These are phyloP conservation scores for Eubasilissa regina DNA, from an alignment of 1,140 invertebrate genomes.

Conservation along the genomic window DNA sequence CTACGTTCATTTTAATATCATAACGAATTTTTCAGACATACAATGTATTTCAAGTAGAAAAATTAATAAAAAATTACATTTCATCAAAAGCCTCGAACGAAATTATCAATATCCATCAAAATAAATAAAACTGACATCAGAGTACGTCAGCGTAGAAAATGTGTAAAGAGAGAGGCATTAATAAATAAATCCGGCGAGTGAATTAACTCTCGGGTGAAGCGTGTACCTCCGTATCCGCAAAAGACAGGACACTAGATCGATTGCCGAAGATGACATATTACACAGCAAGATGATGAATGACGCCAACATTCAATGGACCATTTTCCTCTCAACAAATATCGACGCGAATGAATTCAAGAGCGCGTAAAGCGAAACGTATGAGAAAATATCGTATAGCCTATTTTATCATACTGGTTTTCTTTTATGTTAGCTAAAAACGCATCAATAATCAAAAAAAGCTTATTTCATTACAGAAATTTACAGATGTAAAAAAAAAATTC, in stretches of 20 bases:
- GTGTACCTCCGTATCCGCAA: not conserved
- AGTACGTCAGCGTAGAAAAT: not conserved
- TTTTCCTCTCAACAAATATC: constrained; percentile 41
- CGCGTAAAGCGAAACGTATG: not conserved
- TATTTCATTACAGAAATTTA: too few relatives aligned
- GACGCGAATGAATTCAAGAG: not conserved
- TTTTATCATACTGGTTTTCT: constrained; percentile 1
- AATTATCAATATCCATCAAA: not conserved
- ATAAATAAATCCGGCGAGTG: not conserved
- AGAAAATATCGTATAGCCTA: not conserved
- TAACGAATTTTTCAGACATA: too few relatives aligned
- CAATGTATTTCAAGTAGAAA: too few relatives aligned
- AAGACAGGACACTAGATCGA: constrained; percentile 44
- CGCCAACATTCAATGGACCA: constrained; percentile 40
- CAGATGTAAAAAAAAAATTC: too few relatives aligned
- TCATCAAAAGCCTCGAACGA: not conserved
- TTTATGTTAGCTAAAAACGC: not conserved
- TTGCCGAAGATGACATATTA: constrained; percentile 54
- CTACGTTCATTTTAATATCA: too few relatives aligned
- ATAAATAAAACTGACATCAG: not conserved
- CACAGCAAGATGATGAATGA: constrained; percentile 56
- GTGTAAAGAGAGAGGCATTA: not conserved
- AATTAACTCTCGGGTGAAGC: not conserved
- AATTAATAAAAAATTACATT: not conserved
- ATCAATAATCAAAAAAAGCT: too few relatives aligned